Base-by-base conservation (phyloP, 2,113 vertebrate species). In the Hippocampus zosterae region DNA sequence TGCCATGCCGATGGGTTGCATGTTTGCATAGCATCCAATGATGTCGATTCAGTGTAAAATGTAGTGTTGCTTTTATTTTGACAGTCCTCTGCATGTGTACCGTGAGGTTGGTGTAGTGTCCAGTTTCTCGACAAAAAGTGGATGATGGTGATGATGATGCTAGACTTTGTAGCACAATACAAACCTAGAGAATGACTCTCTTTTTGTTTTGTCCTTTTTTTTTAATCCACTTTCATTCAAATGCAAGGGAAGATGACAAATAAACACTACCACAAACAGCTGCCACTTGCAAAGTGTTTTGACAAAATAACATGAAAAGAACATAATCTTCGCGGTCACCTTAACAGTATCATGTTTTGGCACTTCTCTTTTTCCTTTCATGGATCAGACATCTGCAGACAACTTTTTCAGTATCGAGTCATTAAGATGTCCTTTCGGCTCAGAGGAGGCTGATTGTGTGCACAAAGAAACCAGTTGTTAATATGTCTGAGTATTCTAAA, bases 21-120 rank as follows among this genome's bases (percentile, higher is more conserved):
- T 89, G 80, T 86, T 82, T 83, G 74, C 82, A 74, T 84, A 79
- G 83, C 78, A 74, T 88, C 86, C 63, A 73, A 69, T 80, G 72
- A 67, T 78, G 44, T 72, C 74, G 80, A 72, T 61, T 55, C 25
- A 71, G 68, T 81, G 70, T 78, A 76, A 80, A 76, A 69, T 65
- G 73, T 81, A 55, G 27, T 77, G 33, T 23, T 77, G 60, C 44
- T 65, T 65, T 65, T 16, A 65, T 77, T 74, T 82, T 70, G 62
- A 72, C 64, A 64, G 74, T 68, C 65, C 72, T 44, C 80, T 83
- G 78, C 68, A 84, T 57, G 68, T 88, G 74, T 83, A 87, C 78
- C 75, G 76, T 70, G 81, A 81, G 68, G 72, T 75, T 75, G 23
- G 72, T 69, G 74, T 76, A 79, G 74, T 57, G 69, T 52, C 57